Evolutionary conservation across 2,888 invertebrate species (phyloP).

Genomic region (Scaptomyza flava): DNA sequence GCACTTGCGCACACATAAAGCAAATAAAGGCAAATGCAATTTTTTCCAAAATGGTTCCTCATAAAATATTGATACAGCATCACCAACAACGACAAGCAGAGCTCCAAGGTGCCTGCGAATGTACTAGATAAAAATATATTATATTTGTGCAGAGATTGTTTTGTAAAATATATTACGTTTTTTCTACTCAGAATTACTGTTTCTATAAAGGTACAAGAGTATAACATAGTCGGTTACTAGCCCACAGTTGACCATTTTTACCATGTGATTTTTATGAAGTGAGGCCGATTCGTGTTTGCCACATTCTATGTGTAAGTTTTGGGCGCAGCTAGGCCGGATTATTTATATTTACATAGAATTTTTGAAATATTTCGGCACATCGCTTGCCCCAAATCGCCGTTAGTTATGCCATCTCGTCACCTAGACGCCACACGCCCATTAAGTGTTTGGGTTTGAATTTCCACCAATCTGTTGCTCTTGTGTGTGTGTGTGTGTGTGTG

Average conservation of each 20-base stretch:
- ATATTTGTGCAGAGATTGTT: neutral
- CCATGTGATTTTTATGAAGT: conserved; percentile 32
- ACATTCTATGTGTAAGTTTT: conserved; percentile 17
- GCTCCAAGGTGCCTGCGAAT: conserved; percentile 26
- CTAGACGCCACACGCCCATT: conserved; percentile 23
- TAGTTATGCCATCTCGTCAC: conserved; percentile 36
- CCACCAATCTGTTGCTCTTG: conserved; percentile 52
- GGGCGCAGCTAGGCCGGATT: conserved; percentile 54
- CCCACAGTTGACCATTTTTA: neutral
- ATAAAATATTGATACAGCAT: conserved; percentile 69
- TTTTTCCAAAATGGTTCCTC: conserved; percentile 72
- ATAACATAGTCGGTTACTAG: neutral
- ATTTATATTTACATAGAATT: conserved; percentile 67
- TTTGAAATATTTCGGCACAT: conserved; percentile 20
- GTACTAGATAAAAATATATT: neutral
- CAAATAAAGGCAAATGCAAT: conserved; percentile 73
- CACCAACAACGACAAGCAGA: conserved; percentile 15
- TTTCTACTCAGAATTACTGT: neutral
- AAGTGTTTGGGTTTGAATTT: conserved; percentile 39
- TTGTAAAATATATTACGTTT: neutral
- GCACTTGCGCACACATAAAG: conserved; percentile 23
- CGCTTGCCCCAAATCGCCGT: conserved; percentile 30
- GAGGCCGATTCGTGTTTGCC: conserved; percentile 22
- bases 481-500: no score
- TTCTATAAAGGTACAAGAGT: neutral